These are phyloP conservation scores for Coremacera marginata DNA, from an alignment of 2,888 invertebrate species.

Conservation along the genomic window DNA sequence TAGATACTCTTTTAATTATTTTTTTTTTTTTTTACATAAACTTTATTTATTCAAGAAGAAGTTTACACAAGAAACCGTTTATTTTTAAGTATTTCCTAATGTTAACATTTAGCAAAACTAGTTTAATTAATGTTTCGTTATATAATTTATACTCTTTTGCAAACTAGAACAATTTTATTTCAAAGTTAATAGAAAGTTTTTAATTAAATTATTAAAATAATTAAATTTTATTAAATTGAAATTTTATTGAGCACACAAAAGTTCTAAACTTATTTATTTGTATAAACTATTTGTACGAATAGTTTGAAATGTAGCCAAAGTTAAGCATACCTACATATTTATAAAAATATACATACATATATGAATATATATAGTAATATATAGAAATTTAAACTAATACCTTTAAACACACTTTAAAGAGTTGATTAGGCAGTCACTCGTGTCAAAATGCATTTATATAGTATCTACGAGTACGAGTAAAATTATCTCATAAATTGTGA, in stretches of 20 bases:
- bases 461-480: not conserved
- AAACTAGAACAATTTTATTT: slow-evolving; percentile 35
- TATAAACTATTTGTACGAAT: too few relatives aligned
- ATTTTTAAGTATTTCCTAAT: not conserved
- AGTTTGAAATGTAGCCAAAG: slow-evolving; percentile 18
- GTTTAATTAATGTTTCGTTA: slow-evolving; percentile 22
- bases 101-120: slow-evolving; percentile 17
- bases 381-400: not conserved
- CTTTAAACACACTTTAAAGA: too few relatives aligned
- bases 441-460: not conserved
- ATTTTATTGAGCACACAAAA: slow-evolving; percentile 12
- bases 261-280: slow-evolving; percentile 2
- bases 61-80: not conserved
- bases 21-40: not conserved
- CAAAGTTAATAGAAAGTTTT: slow-evolving; percentile 11
- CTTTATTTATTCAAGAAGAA: not conserved
- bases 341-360: too few relatives aligned
- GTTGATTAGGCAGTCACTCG: not conserved
- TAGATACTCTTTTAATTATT: not conserved
- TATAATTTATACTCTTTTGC: not conserved
- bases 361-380: not conserved
- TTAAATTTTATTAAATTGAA: slow-evolving; percentile 21
- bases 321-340: not conserved
- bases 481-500: slow-evolving; percentile 56
- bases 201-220: not conserved